Percentiles rank a stretch among this genome's conserved stretches.
Conservation (phyloP, 2,113 vertebrate genomes). For the Xiphophorus hellerii region DNA sequence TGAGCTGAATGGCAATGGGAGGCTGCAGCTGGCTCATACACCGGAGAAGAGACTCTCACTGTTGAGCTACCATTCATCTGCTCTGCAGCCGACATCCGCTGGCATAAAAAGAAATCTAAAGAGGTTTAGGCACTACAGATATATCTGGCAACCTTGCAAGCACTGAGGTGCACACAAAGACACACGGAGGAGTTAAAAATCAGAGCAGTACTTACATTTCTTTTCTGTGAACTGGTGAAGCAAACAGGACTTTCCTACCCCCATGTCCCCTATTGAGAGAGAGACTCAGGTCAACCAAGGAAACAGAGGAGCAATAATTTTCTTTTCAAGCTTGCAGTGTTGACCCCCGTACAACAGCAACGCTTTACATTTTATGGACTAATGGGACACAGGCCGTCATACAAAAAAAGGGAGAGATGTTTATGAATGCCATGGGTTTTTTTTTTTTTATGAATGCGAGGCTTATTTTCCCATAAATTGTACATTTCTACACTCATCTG, state of each 20-base stretch:
- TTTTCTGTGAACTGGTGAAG: conserved; percentile 86
- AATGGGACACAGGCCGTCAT: neutral
- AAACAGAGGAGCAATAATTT: conserved; percentile 29
- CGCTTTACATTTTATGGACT: conserved; percentile 15
- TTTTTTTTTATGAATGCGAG: too few species aligned
- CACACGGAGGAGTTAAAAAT: conserved; percentile 15
- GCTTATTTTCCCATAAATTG: neutral
- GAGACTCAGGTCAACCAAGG: conserved; percentile 43
- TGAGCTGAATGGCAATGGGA: conserved; percentile 63
- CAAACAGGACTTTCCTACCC: conserved; percentile 84
- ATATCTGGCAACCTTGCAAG: conserved; percentile 53
- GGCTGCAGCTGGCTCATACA: conserved; percentile 70
- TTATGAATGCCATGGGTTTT: too few species aligned
- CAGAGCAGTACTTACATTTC: conserved; percentile 80
- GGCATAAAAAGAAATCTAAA: conserved; percentile 47
- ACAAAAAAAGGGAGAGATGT: neutral
- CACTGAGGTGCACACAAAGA: conserved; percentile 8
- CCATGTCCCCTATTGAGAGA: conserved; percentile 79
- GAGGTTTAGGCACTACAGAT: conserved; percentile 41
- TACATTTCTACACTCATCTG: neutral
- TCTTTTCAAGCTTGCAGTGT: conserved; percentile 29
- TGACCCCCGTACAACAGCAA: conserved; percentile 12
- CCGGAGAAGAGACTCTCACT: conserved; percentile 66
- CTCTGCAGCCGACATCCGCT: conserved; percentile 58
- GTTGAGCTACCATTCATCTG: conserved; percentile 55